Evolutionary conservation across 23 tunicate species (phyloP).

Genomic region (Pegea sp.): DNA sequence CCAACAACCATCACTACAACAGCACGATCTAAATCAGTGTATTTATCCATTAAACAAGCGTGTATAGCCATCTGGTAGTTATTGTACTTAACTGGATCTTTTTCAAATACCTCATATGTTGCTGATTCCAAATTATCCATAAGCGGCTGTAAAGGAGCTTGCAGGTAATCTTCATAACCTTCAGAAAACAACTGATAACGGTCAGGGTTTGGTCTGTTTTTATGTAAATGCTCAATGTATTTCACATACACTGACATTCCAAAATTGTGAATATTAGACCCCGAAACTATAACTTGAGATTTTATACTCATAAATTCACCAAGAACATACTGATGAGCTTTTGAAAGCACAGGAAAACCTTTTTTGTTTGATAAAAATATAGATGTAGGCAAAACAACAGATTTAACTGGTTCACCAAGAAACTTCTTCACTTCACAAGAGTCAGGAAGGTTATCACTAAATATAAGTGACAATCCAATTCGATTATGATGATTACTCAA

Average conservation of each 20-base stretch:
- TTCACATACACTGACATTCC: slow-evolving; percentile 39
- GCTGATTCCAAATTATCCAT: slow-evolving; percentile 98
- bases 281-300: slow-evolving; percentile 47
- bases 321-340: slow-evolving; percentile 61
- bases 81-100: slow-evolving; percentile 83
- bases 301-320: slow-evolving; percentile 29
- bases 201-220: slow-evolving; percentile 21
- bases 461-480: slow-evolving; percentile 38
- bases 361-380: slow-evolving; percentile 48
- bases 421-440: slow-evolving; percentile 25
- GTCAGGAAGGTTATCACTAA: slow-evolving; percentile 57
- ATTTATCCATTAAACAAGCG: slow-evolving; percentile 15
- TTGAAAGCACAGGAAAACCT: slow-evolving; percentile 80
- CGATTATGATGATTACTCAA: slow-evolving; percentile 43
- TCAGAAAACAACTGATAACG: slow-evolving; percentile 42
- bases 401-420: slow-evolving; percentile 80
- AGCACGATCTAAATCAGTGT: slow-evolving; percentile 1
- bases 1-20: slow-evolving; percentile 76
- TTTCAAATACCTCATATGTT: slow-evolving; percentile 92
- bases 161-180: slow-evolving; percentile 80
- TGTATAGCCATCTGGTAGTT: slow-evolving; percentile 52
- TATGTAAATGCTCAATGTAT: slow-evolving; percentile 30
- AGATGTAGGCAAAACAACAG: slow-evolving; percentile 29
- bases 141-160: slow-evolving; percentile 90
- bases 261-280: slow-evolving; percentile 4